These are phyloP conservation scores for Stramonita haemastoma DNA, from an alignment of 2,888 invertebrate genomes.

Conservation along the genomic window DNA sequence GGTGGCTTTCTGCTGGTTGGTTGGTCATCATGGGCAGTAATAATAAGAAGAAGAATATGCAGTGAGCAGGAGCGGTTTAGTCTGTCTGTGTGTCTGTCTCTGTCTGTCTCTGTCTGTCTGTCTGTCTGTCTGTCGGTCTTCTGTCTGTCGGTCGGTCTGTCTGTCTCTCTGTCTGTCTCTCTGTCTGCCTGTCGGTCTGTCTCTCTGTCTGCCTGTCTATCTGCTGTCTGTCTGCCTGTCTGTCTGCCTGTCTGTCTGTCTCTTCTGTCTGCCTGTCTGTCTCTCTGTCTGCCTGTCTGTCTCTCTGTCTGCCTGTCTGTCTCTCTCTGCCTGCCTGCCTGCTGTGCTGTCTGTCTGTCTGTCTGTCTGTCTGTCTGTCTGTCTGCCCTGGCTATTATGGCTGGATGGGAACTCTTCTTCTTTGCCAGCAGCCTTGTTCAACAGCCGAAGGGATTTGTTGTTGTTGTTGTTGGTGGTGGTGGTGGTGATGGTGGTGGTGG, in stretches of 20 bases:
- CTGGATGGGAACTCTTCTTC: not conserved
- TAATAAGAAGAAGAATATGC: no score
- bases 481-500: no score
- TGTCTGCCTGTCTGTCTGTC: not conserved
- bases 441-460: no score
- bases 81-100: not conserved
- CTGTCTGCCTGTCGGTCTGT: not conserved
- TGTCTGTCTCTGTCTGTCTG: not conserved
- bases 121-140: not conserved
- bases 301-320: not conserved
- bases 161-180: not conserved
- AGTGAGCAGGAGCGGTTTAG: not conserved
- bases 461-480: no score
- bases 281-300: constrained; percentile 8
- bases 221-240: constrained; percentile 13
- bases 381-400: not conserved
- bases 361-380: constrained; percentile 2
- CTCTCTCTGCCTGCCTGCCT: not conserved
- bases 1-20: no score
- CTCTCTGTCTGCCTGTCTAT: not conserved
- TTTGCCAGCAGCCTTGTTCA: no score
- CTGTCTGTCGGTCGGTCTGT: not conserved
- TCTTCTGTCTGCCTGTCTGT: no score
- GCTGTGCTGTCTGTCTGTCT: constrained; percentile 1
- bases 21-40: no score